phyloP scores from a whole-genome alignment of 2,797 vertebrate genomes.

The Notamacropus eugenii region DNA sequence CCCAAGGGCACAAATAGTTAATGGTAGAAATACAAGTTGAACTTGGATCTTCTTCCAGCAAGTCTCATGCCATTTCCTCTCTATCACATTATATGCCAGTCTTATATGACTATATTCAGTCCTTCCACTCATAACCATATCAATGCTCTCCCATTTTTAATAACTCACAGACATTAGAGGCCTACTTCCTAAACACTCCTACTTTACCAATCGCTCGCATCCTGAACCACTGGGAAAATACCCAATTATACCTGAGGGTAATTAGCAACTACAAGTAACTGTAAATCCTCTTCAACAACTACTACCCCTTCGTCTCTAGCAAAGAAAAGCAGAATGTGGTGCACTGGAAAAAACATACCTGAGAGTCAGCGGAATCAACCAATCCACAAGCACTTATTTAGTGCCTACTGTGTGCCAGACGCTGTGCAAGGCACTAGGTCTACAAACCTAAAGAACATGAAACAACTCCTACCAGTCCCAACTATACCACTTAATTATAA shows the following conservation, averaged over 20 bases:
- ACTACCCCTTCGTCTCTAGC: not conserved
- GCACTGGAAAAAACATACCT: not conserved
- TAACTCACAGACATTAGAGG: not conserved
- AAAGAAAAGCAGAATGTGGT: not conserved
- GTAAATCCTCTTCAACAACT: not conserved
- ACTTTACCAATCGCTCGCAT: not conserved
- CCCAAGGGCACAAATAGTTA: not conserved
- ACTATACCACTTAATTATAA: not conserved
- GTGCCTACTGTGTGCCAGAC: not conserved
- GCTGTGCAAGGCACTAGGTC: not conserved
- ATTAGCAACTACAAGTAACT: not conserved
- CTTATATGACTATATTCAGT: not conserved
- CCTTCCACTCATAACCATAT: not conserved
- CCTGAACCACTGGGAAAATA: not conserved
- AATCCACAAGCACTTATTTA: not conserved
- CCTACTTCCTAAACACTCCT: not conserved
- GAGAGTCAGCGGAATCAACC: not conserved
- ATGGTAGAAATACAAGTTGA: not conserved
- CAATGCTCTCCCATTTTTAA: not conserved
- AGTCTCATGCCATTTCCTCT: not conserved
- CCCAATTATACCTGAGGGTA: not conserved
- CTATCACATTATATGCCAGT: not conserved
- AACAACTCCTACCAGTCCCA: not conserved
- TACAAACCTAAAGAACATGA: not conserved
- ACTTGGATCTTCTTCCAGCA: not conserved